phyloP scores from a whole-genome alignment of 2,797 vertebrate species.

The Prunella strophiata region DNA sequence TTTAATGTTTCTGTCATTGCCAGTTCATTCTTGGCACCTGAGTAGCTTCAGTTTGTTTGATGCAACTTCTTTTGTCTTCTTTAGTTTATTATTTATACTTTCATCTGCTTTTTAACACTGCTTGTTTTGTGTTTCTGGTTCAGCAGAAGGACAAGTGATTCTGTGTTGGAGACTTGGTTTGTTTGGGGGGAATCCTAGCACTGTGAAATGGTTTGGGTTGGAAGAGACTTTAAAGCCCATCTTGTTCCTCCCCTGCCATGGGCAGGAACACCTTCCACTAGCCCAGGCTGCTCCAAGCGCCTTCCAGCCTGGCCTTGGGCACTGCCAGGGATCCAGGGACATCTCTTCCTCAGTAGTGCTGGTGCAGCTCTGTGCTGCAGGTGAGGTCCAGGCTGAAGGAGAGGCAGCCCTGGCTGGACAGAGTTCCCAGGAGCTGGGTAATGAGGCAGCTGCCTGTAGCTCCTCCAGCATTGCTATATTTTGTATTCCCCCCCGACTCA shows the following conservation, averaged over 20 bases:
- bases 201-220: neutral
- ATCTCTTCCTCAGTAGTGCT: neutral
- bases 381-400: neutral
- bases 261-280: neutral
- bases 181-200: neutral
- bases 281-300: neutral
- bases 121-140: neutral
- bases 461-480: neutral
- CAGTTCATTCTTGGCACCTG: neutral
- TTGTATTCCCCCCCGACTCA: neutral
- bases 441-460: neutral
- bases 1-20: neutral
- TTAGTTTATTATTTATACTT: neutral
- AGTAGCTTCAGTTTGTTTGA: neutral
- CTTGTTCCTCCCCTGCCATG: neutral
- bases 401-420: neutral
- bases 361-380: neutral
- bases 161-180: neutral
- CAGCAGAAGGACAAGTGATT: neutral
- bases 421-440: neutral
- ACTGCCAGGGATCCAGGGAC: neutral
- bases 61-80: neutral
- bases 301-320: accelerated
- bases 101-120: neutral
- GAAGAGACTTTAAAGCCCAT: neutral